Conservation (phyloP, 2,888 invertebrate genomes). For the Drosophila cyrtoloma region DNA sequence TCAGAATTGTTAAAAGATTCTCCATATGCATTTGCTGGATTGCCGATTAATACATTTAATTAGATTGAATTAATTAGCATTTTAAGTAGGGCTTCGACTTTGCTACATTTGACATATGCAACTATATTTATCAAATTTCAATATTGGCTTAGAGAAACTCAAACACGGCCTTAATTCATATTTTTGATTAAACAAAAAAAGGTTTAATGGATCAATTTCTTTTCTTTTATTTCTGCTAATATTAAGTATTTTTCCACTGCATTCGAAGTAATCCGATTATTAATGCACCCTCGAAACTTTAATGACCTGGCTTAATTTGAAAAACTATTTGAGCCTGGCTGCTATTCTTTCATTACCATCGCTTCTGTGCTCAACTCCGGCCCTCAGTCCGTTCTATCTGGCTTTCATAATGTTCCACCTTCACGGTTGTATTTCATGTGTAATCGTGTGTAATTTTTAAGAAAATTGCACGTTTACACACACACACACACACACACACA, state of each 20-base stretch:
- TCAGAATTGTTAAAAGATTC: background rate
- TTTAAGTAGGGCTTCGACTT: background rate
- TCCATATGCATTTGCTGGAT: background rate
- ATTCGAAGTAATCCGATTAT: constrained; percentile 34
- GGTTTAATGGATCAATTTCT: background rate
- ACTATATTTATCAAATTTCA: background rate
- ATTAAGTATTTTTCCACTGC: background rate
- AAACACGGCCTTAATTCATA: background rate
- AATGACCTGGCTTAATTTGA: constrained; percentile 18
- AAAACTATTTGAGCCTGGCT: constrained; percentile 13
- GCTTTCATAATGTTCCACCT: constrained; percentile 50
- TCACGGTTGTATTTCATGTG: constrained; percentile 73
- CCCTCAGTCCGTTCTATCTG: constrained; percentile 5
- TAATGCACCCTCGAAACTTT: constrained; percentile 25
- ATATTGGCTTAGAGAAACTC: background rate
- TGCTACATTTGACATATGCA: background rate
- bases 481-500: constrained; percentile 13
- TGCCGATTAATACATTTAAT: background rate
- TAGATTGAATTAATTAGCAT: background rate
- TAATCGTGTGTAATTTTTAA: constrained; percentile 83
- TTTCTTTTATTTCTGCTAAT: background rate
- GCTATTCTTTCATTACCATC: constrained; percentile 42
- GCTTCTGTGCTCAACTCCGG: constrained; percentile 11
- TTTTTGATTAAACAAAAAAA: background rate
- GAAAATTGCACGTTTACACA: constrained; percentile 80